These are phyloP conservation scores for Helicolenus hilgendorfi DNA, from an alignment of 2,797 vertebrate species.

Conservation along the genomic window DNA sequence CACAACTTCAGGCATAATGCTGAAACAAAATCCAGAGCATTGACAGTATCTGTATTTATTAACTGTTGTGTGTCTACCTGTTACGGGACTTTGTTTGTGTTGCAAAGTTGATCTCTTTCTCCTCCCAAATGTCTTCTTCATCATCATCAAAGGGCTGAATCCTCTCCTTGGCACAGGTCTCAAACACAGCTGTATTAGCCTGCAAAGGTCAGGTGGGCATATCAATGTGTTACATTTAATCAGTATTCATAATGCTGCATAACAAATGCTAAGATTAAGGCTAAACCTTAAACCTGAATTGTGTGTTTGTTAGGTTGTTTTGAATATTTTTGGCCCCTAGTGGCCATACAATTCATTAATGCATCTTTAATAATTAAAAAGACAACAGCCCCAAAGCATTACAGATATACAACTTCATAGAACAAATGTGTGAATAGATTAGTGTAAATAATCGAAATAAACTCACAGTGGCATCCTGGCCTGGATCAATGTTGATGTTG, in stretches of 20 bases:
- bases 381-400: background rate
- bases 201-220: slow-evolving; percentile 52
- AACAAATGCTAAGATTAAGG: background rate
- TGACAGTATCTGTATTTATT: background rate
- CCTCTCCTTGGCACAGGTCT: slow-evolving; percentile 94
- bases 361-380: background rate
- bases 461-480: slow-evolving; percentile 94
- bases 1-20: background rate
- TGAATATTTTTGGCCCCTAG: background rate
- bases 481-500: slow-evolving; percentile 93
- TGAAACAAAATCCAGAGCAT: background rate
- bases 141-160: slow-evolving; percentile 96
- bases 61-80: slow-evolving; percentile 84
- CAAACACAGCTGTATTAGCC: slow-evolving; percentile 93
- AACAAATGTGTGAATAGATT: background rate
- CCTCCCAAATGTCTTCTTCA: slow-evolving; percentile 97
- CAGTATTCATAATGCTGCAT: background rate
- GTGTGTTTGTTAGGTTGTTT: background rate
- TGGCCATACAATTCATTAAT: background rate
- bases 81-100: slow-evolving; percentile 92
- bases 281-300: background rate
- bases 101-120: slow-evolving; percentile 92
- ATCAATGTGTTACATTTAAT: background rate
- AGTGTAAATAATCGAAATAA: background rate
- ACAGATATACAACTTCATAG: background rate